Evolutionary conservation across 2,888 invertebrate species (phyloP), one percentile per base, ranked within the genome.

Genomic region (Amphipyra berbera): DNA sequence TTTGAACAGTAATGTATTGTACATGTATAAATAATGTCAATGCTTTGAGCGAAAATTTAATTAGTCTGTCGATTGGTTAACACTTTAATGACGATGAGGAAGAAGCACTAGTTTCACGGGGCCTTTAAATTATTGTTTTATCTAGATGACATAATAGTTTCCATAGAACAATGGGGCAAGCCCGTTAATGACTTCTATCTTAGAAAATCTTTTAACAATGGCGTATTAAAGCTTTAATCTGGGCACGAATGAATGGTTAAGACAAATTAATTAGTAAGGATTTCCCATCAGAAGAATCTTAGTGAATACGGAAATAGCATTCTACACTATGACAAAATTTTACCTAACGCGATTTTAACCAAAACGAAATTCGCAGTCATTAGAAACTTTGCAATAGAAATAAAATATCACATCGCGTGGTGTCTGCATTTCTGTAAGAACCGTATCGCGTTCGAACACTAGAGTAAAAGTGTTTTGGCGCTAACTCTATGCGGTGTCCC

Each of bases 401-500:
- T 62, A 61, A 63, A 76, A 56, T 61, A 74, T 65, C 44, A 54
- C 46, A 64, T 68, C 68, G 68, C 70, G 62, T 68, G 58, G 67
- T 65, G 46, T 50, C 47, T 65, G 41, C 49, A 44, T 56, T 71
- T 71, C 40, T 65, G 63, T 61, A 27, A 40, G 55, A 47, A 59
- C 49, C 13, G 67, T 65, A 58, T 52, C 50, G 70, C 44, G 67
- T 68, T 62, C 54, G 62, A 74, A 54, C 62, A 71, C 61, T 74
- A 58, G 61, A 78, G 67, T 78, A 76, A 76, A 76, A 80, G 76
- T 81, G 78, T 82, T 86, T 85, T 87, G 84, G 85, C 83, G 78
- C 81, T 79, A 76, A 68, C 81, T 75, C 78, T 79, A 83, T 86
- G 88, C 88, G 75, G 85, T 84, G 87, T 84, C 89, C 89, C 76